Base-by-base conservation (phyloP, 1,140 invertebrate species). In the Ctenoplectra terminalis region DNA sequence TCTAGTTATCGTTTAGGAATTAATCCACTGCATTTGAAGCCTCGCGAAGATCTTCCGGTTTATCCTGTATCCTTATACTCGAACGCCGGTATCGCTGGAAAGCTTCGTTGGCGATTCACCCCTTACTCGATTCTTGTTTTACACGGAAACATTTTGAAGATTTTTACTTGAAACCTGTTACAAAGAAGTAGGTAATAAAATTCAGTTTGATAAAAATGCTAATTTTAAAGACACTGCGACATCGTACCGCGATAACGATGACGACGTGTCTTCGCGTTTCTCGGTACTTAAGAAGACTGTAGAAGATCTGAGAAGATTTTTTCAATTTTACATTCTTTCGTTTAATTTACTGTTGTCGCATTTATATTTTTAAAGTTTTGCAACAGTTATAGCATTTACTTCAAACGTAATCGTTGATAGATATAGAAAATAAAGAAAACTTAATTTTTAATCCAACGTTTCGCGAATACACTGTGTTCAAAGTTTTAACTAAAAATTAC, bases 131-230 rank as follows among this genome's bases (percentile, higher is more conserved):
- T 9, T 20, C 43, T 31, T 15, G 20, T 31, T 29, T 9, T 6
- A n/a, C 64, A 29, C 8, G 0, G 43, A 9, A 48, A 31, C 7
- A 4, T 7, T 20, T 29, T 29, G 11, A 50, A 50, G 46, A 48
- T 31, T 50, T 50, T 50, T 17, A 0, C 9, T 43, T 7, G 15
- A 40, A 40, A 64, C 20, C 4, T 40, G 40, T 9, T 23, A 20
- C 20, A 7, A 1, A 23, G 58, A 20, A 20, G 15, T 5, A 5
- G 52, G 37, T 20, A 34, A n/a, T n/a, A 29, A 17, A 29, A 37
- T 43, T 72, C 40, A 56, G 64, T 31, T 48, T 7, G 29, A 31
- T 52, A 31, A 63, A 61, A 75, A 50, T 66, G 46, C 31, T 75
- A 70, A 54, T 60, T 72, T 40, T 17, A 2, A 20, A 58, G 29